Conservation (phyloP, 1,140 invertebrate species). For the Semibalanus balanoides region DNA sequence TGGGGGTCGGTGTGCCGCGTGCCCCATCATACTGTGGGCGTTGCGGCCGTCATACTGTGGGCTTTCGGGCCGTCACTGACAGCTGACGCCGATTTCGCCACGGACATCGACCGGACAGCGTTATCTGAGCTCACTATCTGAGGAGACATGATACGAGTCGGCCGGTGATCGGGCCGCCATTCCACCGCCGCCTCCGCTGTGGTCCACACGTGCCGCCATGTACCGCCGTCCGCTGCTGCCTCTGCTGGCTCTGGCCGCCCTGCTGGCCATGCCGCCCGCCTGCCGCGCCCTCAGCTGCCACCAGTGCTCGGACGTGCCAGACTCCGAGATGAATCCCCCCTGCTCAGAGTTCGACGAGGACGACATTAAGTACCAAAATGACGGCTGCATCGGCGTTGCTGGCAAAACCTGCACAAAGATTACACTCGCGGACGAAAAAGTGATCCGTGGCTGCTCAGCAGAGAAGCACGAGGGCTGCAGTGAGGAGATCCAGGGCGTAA, state of each 20-base stretch:
- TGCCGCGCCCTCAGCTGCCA: not conserved
- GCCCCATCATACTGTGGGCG: too few relatives aligned
- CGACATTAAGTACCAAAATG: not conserved
- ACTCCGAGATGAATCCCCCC: not conserved
- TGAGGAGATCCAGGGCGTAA: not conserved
- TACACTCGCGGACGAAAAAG: not conserved
- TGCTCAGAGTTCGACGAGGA: not conserved
- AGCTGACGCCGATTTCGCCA: too few relatives aligned
- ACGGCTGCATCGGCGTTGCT: too few relatives aligned
- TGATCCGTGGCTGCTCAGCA: not conserved
- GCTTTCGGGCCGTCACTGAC: too few relatives aligned
- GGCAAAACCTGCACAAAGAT: not conserved
- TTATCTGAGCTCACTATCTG: too few relatives aligned
- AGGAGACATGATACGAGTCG: too few relatives aligned
- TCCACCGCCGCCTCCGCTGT: constrained; percentile 1
- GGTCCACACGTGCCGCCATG: not conserved
- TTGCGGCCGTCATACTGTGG: too few relatives aligned
- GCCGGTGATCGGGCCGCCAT: not conserved
- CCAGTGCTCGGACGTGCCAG: not conserved
- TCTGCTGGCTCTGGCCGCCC: not conserved
- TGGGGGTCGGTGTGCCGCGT: too few relatives aligned
- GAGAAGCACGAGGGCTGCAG: not conserved
- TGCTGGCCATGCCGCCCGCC: not conserved
- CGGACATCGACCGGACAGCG: too few relatives aligned
- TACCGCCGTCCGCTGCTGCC: not conserved